These are phyloP conservation scores for Enoplosus armatus DNA, from an alignment of 2,797 vertebrate genomes.

Conservation along the genomic window DNA sequence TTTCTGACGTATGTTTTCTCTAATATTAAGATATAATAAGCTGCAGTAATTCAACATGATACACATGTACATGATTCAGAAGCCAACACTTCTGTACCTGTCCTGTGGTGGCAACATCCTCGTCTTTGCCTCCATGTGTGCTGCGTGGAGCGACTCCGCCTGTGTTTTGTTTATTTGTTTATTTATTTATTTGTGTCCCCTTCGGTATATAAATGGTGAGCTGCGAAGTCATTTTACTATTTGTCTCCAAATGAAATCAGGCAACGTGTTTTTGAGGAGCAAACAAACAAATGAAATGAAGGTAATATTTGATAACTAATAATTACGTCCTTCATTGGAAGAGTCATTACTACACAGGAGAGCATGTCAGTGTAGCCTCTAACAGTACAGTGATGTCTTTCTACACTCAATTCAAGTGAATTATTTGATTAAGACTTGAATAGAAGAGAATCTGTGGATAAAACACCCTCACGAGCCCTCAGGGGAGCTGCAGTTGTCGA, in stretches of 20 bases:
- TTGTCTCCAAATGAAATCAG: too few species aligned
- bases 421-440: slow-evolving; percentile 1
- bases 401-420: neutral
- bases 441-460: neutral
- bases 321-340: neutral
- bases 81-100: too few species aligned
- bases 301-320: neutral
- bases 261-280: neutral
- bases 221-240: neutral
- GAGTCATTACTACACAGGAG: neutral
- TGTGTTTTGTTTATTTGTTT: neutral
- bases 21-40: neutral
- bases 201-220: neutral
- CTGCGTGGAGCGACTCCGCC: too few species aligned
- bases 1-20: neutral
- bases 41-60: too few species aligned
- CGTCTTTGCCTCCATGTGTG: neutral
- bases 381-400: neutral
- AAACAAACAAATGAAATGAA: neutral
- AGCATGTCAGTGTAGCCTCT: neutral
- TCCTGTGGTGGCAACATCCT: too few species aligned
- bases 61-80: too few species aligned
- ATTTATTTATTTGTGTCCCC: neutral
- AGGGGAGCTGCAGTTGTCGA: neutral
- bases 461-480: neutral